Conservation (phyloP, 2,797 vertebrate genomes). For the Ctenosaura bakeri region DNA sequence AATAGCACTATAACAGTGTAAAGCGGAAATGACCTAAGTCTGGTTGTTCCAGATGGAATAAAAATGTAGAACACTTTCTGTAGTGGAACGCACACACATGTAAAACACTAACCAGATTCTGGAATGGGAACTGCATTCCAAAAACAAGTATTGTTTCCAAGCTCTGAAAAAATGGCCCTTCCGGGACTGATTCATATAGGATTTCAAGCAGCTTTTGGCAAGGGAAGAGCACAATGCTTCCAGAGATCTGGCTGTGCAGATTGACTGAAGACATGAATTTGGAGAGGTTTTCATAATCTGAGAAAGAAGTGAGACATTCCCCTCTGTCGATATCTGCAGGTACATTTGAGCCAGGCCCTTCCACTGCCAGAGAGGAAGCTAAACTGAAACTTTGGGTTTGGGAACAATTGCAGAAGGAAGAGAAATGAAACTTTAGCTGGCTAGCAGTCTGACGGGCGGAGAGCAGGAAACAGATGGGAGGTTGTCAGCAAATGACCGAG, state of each 20-base stretch:
- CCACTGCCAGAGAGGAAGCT: not conserved
- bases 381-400: not conserved
- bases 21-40: no score
- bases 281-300: no score
- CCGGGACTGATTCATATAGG: not conserved
- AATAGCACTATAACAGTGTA: no score
- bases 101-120: no score
- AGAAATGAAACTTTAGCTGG: conserved; percentile 13
- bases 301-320: not conserved
- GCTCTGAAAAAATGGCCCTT: not conserved
- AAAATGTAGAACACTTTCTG: no score
- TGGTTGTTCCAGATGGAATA: no score
- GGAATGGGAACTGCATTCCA: not conserved
- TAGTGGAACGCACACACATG: no score
- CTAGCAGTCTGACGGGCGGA: not conserved
- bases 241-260: not conserved
- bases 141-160: not conserved
- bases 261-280: not conserved
- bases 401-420: no score
- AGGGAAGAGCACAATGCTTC: not conserved
- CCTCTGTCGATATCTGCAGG: not conserved
- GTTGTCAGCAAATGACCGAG: not conserved
- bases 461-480: conserved; percentile 4
- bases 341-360: not conserved
- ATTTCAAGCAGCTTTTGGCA: not conserved